phyloP scores from a whole-genome alignment of 2,888 invertebrate genomes.

The Apeira syringaria region DNA sequence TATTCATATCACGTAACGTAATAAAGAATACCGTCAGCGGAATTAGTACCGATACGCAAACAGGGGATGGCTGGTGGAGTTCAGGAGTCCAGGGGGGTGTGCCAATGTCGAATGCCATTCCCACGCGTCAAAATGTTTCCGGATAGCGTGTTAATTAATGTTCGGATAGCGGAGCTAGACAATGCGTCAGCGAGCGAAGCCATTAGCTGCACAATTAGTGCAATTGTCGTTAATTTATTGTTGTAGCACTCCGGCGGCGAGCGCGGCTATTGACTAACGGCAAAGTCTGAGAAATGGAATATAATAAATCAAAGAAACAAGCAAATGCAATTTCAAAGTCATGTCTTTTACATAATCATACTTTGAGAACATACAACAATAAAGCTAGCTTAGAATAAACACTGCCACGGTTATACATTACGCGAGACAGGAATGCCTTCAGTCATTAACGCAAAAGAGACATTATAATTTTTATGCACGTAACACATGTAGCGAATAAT shows the following conservation, averaged over 20 bases:
- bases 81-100: constrained; percentile 32
- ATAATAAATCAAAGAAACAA: constrained; percentile 29
- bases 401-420: constrained; percentile 1
- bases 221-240: constrained; percentile 80
- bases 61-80: constrained; percentile 30
- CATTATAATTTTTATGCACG: constrained; percentile 14
- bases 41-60: constrained; percentile 40
- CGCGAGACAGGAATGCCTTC: constrained; percentile 8
- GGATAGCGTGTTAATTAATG: constrained; percentile 60
- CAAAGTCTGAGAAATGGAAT: constrained; percentile 26
- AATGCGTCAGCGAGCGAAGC: constrained; percentile 67
- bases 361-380: constrained; percentile 1
- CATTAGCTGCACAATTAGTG: constrained; percentile 80
- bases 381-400: constrained; percentile 11
- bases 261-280: constrained; percentile 29
- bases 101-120: constrained; percentile 49
- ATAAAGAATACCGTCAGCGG: constrained; percentile 49
- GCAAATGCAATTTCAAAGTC: constrained; percentile 17
- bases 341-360: constrained; percentile 13
- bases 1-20: constrained; percentile 62
- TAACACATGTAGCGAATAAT: constrained; percentile 8
- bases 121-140: constrained; percentile 62
- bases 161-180: constrained; percentile 64
- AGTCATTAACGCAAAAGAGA: constrained; percentile 19
- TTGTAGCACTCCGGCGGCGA: constrained; percentile 53